These are phyloP conservation scores for Noctua fimbriata DNA, from an alignment of 2,888 invertebrate species.

Conservation along the genomic window DNA sequence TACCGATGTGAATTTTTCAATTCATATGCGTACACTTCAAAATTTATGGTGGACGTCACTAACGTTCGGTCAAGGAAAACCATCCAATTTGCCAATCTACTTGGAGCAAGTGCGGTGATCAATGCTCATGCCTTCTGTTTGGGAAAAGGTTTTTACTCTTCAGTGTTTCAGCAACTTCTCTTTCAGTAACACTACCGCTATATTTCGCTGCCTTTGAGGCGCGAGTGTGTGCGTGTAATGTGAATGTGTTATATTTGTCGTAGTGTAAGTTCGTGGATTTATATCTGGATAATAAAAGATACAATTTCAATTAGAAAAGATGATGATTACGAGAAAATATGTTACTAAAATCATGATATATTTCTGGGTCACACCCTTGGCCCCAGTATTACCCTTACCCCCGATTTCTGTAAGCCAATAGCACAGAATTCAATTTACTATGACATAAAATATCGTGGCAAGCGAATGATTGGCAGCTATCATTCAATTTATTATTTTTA, in stretches of 20 bases:
- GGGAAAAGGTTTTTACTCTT: neutral
- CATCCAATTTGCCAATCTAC: no score
- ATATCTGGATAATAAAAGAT: neutral
- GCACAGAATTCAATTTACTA: slow-evolving; percentile 5
- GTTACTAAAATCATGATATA: neutral
- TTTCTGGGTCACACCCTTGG: neutral
- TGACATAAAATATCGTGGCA: slow-evolving; percentile 12
- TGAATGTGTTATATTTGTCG: neutral
- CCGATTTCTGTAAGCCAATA: slow-evolving; percentile 9
- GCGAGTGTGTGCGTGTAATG: neutral
- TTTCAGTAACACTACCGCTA: neutral
- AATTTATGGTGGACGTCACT: neutral
- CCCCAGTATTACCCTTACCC: slow-evolving; percentile 16
- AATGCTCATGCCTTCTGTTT: no score
- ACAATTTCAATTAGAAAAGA: neutral
- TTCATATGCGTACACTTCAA: neutral
- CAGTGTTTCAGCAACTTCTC: neutral
- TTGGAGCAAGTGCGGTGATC: no score
- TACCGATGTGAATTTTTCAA: neutral
- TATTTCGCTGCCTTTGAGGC: neutral
- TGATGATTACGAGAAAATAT: neutral
- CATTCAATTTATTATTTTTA: slow-evolving; percentile 1
- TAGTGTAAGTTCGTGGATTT: neutral
- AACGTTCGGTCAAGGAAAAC: neutral
- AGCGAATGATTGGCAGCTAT: slow-evolving; percentile 7